Conservation (phyloP, 2,888 invertebrate genomes). For the Crioceris asparagi region DNA sequence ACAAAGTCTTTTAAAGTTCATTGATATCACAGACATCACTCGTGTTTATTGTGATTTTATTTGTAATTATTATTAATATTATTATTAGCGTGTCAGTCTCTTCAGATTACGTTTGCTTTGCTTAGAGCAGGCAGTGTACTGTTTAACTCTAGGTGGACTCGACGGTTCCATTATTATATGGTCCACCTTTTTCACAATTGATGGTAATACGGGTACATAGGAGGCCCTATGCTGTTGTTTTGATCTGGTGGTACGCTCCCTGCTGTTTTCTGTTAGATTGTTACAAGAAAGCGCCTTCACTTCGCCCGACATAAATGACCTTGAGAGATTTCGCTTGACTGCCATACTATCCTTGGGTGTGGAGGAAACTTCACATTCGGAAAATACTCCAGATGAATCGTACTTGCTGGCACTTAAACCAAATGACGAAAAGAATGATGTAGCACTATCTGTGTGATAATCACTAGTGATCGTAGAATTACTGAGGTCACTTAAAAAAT, state of each 20-base stretch:
- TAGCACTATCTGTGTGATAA: constrained; percentile 14
- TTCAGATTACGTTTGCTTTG: constrained; percentile 32
- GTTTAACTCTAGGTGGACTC: constrained; percentile 29
- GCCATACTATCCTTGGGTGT: too few species aligned
- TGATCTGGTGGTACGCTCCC: constrained; percentile 4
- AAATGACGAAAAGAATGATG: constrained; percentile 14
- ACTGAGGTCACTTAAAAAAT: constrained; percentile 18
- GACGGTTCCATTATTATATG: constrained; percentile 20
- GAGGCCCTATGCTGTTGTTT: constrained; percentile 9
- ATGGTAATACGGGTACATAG: constrained; percentile 15
- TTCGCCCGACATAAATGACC: constrained; percentile 8
- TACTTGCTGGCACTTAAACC: constrained; percentile 14
- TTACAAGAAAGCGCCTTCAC: constrained; percentile 6
- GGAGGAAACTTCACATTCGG: constrained; percentile 22
- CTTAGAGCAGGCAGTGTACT: constrained; percentile 27
- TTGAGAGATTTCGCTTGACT: constrained; percentile 22
- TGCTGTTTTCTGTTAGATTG: constrained; percentile 2
- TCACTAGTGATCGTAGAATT: constrained; percentile 16
- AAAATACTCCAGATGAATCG: constrained; percentile 21
- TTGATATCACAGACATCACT: too few species aligned
- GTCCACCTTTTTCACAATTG: constrained; percentile 1
- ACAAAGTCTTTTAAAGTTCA: too few species aligned
- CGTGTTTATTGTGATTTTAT: too few species aligned
- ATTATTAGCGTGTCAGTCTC: constrained; percentile 28
- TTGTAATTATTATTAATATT: too few species aligned